These are phyloP conservation scores for Zaprionus bogoriensis DNA, from an alignment of 2,888 invertebrate genomes.

Conservation along the genomic window DNA sequence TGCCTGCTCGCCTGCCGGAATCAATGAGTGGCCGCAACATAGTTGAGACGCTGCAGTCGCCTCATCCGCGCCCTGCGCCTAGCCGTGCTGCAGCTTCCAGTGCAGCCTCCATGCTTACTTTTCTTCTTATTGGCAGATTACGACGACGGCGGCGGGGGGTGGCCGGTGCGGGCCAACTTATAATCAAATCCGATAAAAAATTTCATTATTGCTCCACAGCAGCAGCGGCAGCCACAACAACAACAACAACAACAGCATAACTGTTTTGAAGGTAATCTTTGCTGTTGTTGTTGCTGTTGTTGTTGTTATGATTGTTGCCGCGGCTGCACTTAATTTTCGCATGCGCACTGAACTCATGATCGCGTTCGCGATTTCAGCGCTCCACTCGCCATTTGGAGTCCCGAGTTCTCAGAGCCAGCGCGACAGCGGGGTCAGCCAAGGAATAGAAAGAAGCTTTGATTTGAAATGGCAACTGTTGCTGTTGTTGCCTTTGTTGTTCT, in stretches of 20 bases:
- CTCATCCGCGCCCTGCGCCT: constrained; percentile 27
- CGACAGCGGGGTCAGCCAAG: constrained; percentile 43
- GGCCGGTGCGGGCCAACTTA: constrained; percentile 65
- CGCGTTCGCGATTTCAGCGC: constrained; percentile 76
- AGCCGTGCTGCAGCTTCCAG: constrained; percentile 31
- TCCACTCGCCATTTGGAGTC: constrained; percentile 60
- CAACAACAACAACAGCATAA: constrained; percentile 48
- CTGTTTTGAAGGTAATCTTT: constrained; percentile 74
- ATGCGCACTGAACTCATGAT: constrained; percentile 76
- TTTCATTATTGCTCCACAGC: constrained; percentile 72
- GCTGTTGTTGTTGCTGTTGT: constrained; percentile 39
- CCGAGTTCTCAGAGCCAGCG: constrained; percentile 62
- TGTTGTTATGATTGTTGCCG: constrained; percentile 72
- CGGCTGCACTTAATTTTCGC: constrained; percentile 77
- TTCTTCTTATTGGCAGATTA: constrained; percentile 79
- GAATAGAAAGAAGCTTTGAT: constrained; percentile 77
- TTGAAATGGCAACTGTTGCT: constrained; percentile 54
- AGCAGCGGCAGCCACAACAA: constrained; percentile 23
- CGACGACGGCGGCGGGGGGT: constrained; percentile 62
- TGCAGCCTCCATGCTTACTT: constrained; percentile 69
- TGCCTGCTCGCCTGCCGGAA: too few species aligned
- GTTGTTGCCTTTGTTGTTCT: constrained; percentile 21
- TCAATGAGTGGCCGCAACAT: constrained; percentile 67
- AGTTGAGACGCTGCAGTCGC: constrained; percentile 42
- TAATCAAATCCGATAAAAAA: constrained; percentile 78